These are phyloP conservation scores for Polyommatus iphigenia DNA, from an alignment of 2,888 invertebrate genomes.

Conservation along the genomic window DNA sequence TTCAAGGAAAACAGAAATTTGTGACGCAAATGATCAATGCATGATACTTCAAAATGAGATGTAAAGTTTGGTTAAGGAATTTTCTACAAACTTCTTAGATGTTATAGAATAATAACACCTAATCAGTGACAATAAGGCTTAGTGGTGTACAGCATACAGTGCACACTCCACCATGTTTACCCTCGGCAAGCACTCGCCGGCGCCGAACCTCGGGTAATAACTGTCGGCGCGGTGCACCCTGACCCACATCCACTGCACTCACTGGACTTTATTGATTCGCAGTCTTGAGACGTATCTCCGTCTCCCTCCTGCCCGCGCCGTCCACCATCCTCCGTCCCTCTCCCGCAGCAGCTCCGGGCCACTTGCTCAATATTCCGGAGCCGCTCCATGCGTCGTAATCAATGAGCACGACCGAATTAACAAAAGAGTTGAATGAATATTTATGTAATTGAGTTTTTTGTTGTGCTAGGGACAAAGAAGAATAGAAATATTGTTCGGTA, in stretches of 20 bases:
- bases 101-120: background rate
- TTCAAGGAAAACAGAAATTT: no score
- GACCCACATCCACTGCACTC: constrained; percentile 77
- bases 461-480: background rate
- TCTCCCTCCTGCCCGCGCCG: constrained; percentile 57
- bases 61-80: no score
- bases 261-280: constrained; percentile 81
- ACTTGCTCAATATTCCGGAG: constrained; percentile 76
- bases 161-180: background rate
- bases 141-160: background rate
- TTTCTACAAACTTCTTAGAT: background rate
- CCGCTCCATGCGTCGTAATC: constrained; percentile 60
- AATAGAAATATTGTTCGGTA: background rate
- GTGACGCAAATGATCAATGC: no score
- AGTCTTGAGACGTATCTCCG: constrained; percentile 76
- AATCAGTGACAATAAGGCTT: background rate
- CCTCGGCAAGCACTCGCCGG: constrained; percentile 42
- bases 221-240: constrained; percentile 72
- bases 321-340: constrained; percentile 56
- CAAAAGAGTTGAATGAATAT: constrained; percentile 24
- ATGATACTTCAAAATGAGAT: background rate
- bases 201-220: constrained; percentile 60
- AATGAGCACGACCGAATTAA: constrained; percentile 48
- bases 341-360: constrained; percentile 53
- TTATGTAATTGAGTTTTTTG: constrained; percentile 11